Evolutionary conservation across 1,140 invertebrate species (phyloP).

Genomic region (Trichogramma pretiosum): DNA sequence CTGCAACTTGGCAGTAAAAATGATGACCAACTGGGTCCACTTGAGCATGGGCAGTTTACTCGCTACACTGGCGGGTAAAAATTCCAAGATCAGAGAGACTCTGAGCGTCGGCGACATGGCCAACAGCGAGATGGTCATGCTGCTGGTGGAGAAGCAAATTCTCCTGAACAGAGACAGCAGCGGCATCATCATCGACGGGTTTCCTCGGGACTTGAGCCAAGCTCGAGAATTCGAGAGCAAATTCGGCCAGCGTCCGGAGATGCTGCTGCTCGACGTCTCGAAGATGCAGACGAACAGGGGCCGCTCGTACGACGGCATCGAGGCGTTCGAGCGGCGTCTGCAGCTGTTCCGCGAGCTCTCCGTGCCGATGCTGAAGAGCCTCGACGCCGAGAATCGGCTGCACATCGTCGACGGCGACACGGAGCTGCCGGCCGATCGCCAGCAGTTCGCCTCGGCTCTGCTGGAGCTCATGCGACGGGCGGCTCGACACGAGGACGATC

Average conservation of each 20-base stretch:
- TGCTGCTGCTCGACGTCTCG: slow-evolving; percentile 75
- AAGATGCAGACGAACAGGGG: slow-evolving; percentile 74
- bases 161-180: slow-evolving; percentile 45
- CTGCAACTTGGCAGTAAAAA: slow-evolving; percentile 57
- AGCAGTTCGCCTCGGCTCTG: slow-evolving; percentile 62
- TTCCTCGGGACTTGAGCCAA: slow-evolving; percentile 78
- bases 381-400: slow-evolving; percentile 70
- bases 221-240: slow-evolving; percentile 75
- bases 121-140: slow-evolving; percentile 57
- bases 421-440: slow-evolving; percentile 62
- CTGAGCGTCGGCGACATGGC: slow-evolving; percentile 77
- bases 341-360: slow-evolving; percentile 78
- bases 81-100: slow-evolving; percentile 53
- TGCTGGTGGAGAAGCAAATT: slow-evolving; percentile 57
- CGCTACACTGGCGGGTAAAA: slow-evolving; percentile 53
- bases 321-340: slow-evolving; percentile 69
- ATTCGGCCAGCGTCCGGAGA: slow-evolving; percentile 64
- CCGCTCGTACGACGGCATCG: slow-evolving; percentile 72
- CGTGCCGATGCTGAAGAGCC: slow-evolving; percentile 73
- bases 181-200: slow-evolving; percentile 83
- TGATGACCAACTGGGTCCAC: slow-evolving; percentile 64
- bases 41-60: slow-evolving; percentile 65
- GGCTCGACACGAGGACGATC: slow-evolving; percentile 33
- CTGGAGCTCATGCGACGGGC: slow-evolving; percentile 54
- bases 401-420: slow-evolving; percentile 76